A percentile compares a stretch with the other conserved stretches of the same genome.
Evolutionary conservation across 2,888 invertebrate species (phyloP).

Genomic region (Andrena hattorfiana): DNA sequence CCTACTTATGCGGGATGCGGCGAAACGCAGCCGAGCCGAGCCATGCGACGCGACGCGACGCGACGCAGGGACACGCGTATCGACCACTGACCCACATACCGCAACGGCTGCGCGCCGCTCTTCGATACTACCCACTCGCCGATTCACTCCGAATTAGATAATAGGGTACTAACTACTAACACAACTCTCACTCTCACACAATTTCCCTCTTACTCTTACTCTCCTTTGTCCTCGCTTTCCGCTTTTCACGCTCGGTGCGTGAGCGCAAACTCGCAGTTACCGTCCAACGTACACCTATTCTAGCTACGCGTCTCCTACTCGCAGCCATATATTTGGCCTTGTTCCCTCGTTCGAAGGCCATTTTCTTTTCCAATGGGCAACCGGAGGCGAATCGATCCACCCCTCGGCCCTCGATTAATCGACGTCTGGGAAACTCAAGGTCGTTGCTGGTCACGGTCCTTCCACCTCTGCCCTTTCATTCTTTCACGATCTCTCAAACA

Average conservation of each 20-base stretch:
- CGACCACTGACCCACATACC: slow-evolving; percentile 64
- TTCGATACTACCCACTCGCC: slow-evolving; percentile 32
- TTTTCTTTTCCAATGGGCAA: background rate
- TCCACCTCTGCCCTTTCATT: background rate
- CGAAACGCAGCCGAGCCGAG: no score
- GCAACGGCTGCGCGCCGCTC: slow-evolving; percentile 40
- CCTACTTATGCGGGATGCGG: no score
- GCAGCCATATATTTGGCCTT: background rate
- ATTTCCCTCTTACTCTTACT: background rate
- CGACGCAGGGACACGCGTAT: slow-evolving; percentile 55
- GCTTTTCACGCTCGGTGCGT: slow-evolving; percentile 9
- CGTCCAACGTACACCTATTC: background rate
- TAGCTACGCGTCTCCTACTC: background rate
- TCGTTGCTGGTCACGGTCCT: background rate
- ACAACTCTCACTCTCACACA: background rate
- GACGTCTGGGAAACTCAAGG: slow-evolving; percentile 17
- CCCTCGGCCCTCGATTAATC: background rate
- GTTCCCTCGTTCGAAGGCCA: background rate
- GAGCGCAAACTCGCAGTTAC: background rate
- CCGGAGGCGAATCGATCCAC: slow-evolving; percentile 7
- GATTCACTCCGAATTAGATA: slow-evolving; percentile 30
- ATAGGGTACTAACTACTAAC: background rate
- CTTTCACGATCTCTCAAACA: background rate
- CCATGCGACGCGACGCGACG: background rate
- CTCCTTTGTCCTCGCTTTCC: background rate